Conservation (phyloP, 2,797 vertebrate genomes). For the Lagocephalus sceleratus region DNA sequence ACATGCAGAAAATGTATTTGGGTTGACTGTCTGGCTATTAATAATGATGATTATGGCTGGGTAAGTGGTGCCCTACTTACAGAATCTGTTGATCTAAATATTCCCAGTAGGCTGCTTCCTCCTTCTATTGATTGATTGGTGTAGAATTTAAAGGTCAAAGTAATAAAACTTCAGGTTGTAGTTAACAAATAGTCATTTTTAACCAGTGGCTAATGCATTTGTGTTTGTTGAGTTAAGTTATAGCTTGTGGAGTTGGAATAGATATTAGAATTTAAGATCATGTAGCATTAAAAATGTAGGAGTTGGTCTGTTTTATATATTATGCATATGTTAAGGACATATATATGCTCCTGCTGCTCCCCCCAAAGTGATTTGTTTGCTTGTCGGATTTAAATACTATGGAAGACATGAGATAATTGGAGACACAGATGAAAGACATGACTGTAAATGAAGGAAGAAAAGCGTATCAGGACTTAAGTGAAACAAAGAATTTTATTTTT, state of each 20-base stretch:
- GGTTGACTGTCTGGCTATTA: slow-evolving; percentile 78
- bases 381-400: too few species aligned
- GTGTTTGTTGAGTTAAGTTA: slow-evolving; percentile 49
- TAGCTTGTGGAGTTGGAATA: slow-evolving; percentile 11
- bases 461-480: too few species aligned
- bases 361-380: too few species aligned
- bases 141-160: slow-evolving; percentile 79
- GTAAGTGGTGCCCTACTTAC: slow-evolving; percentile 82
- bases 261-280: too few species aligned
- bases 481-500: too few species aligned
- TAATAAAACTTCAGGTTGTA: slow-evolving; percentile 80
- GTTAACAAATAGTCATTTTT: slow-evolving; percentile 74
- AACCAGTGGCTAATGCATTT: slow-evolving; percentile 69
- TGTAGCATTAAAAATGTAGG: too few species aligned
- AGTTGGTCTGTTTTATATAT: too few species aligned
- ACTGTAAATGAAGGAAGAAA: too few species aligned
- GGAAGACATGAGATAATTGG: too few species aligned
- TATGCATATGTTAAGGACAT: too few species aligned
- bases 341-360: too few species aligned
- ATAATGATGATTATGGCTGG: slow-evolving; percentile 78
- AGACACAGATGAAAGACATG: too few species aligned
- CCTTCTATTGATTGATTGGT: slow-evolving; percentile 78
- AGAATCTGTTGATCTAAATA: slow-evolving; percentile 77
- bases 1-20: slow-evolving; percentile 78
- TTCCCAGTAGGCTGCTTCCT: slow-evolving; percentile 75